These are phyloP conservation scores for Sialis lutaria DNA, from an alignment of 2,888 invertebrate species.

Conservation along the genomic window DNA sequence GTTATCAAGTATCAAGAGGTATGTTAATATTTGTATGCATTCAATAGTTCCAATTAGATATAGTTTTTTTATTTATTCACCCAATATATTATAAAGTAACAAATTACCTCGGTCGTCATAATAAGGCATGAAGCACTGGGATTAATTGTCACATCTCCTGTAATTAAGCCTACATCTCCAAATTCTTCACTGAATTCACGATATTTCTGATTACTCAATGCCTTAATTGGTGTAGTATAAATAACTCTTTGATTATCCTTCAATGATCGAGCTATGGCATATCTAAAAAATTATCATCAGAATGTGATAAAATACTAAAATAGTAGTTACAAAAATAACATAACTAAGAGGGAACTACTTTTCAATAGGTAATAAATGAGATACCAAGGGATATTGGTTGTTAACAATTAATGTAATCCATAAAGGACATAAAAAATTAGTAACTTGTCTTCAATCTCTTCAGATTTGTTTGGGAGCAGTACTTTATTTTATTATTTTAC, in stretches of 20 bases:
- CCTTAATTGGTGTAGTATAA: constrained; percentile 99
- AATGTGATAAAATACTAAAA: not conserved
- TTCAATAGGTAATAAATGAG: too few species aligned
- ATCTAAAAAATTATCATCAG: constrained; percentile 29
- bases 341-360: too few species aligned
- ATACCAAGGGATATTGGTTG: too few species aligned
- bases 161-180: constrained; percentile 93
- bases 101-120: constrained; percentile 92
- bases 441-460: too few species aligned
- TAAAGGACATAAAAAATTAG: too few species aligned
- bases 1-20: too few species aligned
- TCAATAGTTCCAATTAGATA: too few species aligned
- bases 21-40: too few species aligned
- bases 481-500: constrained; percentile 18
- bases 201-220: constrained; percentile 97
- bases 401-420: too few species aligned
- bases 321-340: too few species aligned
- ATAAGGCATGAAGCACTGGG: constrained; percentile 94
- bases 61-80: too few species aligned
- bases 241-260: constrained; percentile 93
- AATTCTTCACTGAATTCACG: constrained; percentile 95
- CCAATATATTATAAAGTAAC: not conserved
- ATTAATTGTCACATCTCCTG: constrained; percentile 98
- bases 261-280: constrained; percentile 89
- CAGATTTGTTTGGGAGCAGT: too few species aligned